Evolutionary conservation across 2,113 vertebrate genomes (phyloP).

Genomic region (Megalops atlanticus): DNA sequence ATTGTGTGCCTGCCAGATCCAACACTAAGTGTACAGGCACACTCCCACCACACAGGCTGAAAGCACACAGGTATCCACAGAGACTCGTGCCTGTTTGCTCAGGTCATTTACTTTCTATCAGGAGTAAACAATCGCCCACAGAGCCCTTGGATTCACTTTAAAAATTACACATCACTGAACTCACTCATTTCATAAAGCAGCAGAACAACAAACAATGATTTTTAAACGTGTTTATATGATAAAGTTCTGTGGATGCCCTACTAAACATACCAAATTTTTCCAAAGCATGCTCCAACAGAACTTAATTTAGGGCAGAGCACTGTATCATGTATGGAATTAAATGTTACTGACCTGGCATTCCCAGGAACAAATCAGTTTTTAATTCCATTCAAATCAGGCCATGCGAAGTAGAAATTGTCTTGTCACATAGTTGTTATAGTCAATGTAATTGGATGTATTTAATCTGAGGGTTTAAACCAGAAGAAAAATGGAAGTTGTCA

Average conservation of each 20-base stretch:
- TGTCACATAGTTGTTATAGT: not conserved
- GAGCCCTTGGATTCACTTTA: not conserved
- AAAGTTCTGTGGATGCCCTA: no score
- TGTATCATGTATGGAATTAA: not conserved
- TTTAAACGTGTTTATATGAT: no score
- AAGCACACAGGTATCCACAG: no score
- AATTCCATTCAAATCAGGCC: conserved; percentile 5
- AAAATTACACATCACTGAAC: not conserved
- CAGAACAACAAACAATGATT: no score
- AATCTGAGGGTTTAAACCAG: not conserved
- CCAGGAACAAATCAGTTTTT: conserved; percentile 4
- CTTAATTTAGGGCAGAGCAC: not conserved
- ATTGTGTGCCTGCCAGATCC: no score
- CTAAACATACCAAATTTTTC: not conserved
- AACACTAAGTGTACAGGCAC: no score
- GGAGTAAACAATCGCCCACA: not conserved
- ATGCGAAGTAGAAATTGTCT: not conserved
- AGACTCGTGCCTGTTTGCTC: no score
- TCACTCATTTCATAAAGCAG: no score
- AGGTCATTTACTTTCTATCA: not conserved
- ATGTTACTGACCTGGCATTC: not conserved
- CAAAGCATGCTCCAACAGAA: not conserved
- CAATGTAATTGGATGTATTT: not conserved
- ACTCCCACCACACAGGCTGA: no score
- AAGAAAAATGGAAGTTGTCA: not conserved